phyloP scores from a whole-genome alignment of 2,113 vertebrate genomes.

The Istiophorus platypterus region DNA sequence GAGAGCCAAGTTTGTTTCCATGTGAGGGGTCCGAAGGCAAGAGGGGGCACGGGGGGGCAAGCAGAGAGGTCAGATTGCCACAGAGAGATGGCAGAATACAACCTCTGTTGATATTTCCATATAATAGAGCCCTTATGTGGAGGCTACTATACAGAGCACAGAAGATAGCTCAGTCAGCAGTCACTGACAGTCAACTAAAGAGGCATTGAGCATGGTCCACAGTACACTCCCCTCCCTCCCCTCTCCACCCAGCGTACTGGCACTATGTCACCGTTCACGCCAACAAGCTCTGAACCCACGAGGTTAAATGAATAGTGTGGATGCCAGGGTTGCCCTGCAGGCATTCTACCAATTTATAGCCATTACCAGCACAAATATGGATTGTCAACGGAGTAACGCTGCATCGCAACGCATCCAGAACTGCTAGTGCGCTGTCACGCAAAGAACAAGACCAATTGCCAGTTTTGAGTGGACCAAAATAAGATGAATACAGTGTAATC shows the following conservation, averaged over 20 bases:
- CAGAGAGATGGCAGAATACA: slow-evolving; percentile 46
- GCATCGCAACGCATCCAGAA: background rate
- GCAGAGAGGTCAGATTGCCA: slow-evolving; percentile 55
- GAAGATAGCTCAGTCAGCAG: slow-evolving; percentile 52
- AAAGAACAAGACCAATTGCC: background rate
- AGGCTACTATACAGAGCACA: slow-evolving; percentile 44
- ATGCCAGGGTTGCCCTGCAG: slow-evolving; percentile 37
- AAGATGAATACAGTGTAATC: background rate
- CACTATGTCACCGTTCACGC: slow-evolving; percentile 36
- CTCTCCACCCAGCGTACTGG: background rate
- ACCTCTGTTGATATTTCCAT: slow-evolving; percentile 67
- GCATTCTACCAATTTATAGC: slow-evolving; percentile 34
- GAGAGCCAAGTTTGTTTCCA: slow-evolving; percentile 72
- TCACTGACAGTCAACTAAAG: slow-evolving; percentile 49
- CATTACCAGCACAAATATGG: slow-evolving; percentile 48
- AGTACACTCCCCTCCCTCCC: background rate
- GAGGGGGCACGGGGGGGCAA: slow-evolving; percentile 23
- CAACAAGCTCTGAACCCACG: slow-evolving; percentile 34
- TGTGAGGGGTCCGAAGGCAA: slow-evolving; percentile 63
- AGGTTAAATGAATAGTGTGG: slow-evolving; percentile 56
- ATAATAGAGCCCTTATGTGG: slow-evolving; percentile 66
- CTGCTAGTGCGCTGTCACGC: background rate
- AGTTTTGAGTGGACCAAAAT: background rate
- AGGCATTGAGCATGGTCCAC: slow-evolving; percentile 49
- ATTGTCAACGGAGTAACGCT: slow-evolving; percentile 12